Evolutionary conservation across 1,140 invertebrate species (phyloP), one percentile per base, ranked within the genome.

Genomic region (Limonius californicus): DNA sequence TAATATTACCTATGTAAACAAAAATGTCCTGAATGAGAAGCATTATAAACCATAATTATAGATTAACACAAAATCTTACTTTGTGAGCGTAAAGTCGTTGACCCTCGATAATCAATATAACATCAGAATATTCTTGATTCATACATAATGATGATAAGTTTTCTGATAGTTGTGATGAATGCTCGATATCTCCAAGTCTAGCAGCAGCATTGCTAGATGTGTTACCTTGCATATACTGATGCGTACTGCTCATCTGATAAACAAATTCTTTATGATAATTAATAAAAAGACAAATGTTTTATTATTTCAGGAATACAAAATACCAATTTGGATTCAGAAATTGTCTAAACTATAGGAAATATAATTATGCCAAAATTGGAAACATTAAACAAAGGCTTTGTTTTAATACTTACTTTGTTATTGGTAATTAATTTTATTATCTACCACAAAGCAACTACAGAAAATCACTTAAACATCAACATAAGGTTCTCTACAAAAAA

Each of bases 111-210:
- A 95, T 78, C 19, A 99, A 80, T 6, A 87, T 89, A 8, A 98
- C 87, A 82, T 99, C 97, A 21, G 92, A 90, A 77, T 94, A 97
- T 72, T 95, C 91, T 54, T 90, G 87, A 65, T 87, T 91, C 57
- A 94, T 80, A 74, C 90, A 94, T 8, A 98, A 81, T 4, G 87
- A 84, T 0, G 89, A 89, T 70, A 97, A 85, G 72, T 92, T 83
- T 59, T 92, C 89, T 1, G 90, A 89, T 20, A 92, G 73, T 68
- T 83, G 81, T 67, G 73, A 75, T 77, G 72, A 54, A 60, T 77
- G 75, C 57, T 76, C 74, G 35, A 77, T 76, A 61, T 77, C 74
- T 8, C 72, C 72, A 12, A 70, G 61, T 58, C 70, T 62, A 8
- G 23, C n/a, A 8, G 63, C 23, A 12, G 30, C 56, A 45, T 45